Evolutionary conservation across 2,797 vertebrate species (phyloP).

Genomic region (Pyrocephalus nanus): DNA sequence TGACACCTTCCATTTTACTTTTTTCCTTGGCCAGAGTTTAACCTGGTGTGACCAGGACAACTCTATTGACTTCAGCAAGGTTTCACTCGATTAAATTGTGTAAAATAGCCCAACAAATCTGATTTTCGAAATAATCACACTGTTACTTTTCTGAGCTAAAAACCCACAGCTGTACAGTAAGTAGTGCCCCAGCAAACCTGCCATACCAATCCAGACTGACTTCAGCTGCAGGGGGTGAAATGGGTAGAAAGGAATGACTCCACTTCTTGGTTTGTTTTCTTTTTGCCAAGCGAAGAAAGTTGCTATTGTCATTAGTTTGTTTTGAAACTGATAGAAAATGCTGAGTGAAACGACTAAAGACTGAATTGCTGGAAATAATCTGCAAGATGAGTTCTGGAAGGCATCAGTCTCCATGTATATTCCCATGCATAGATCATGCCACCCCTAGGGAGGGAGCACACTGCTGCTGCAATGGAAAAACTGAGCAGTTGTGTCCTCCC

Average conservation of each 20-base stretch:
- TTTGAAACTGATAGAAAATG: conserved; percentile 50
- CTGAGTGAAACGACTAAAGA: conserved; percentile 18
- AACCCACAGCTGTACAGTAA: neutral
- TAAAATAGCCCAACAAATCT: neutral
- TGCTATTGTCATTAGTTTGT: conserved; percentile 37
- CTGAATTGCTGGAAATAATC: conserved; percentile 60
- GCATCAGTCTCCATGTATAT: neutral
- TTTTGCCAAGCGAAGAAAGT: conserved; percentile 14
- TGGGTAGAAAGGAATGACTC: conserved; percentile 10
- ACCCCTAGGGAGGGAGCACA: neutral
- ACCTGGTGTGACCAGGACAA: neutral
- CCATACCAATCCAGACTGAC: neutral
- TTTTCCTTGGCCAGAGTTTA: neutral
- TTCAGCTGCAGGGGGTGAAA: neutral
- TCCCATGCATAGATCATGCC: neutral
- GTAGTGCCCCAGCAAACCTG: neutral
- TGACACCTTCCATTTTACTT: neutral
- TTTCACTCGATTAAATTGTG: neutral
- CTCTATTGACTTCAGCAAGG: neutral
- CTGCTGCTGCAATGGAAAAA: conserved; percentile 20
- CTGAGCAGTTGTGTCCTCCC: neutral
- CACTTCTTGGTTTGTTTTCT: neutral
- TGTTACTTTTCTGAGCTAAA: neutral
- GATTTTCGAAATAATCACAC: neutral
- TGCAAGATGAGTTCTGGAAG: conserved; percentile 27